Evolutionary conservation across 2,797 vertebrate species (phyloP), one percentile per base, ranked within the genome.

Genomic region (Hydrocynus forskahlii): DNA sequence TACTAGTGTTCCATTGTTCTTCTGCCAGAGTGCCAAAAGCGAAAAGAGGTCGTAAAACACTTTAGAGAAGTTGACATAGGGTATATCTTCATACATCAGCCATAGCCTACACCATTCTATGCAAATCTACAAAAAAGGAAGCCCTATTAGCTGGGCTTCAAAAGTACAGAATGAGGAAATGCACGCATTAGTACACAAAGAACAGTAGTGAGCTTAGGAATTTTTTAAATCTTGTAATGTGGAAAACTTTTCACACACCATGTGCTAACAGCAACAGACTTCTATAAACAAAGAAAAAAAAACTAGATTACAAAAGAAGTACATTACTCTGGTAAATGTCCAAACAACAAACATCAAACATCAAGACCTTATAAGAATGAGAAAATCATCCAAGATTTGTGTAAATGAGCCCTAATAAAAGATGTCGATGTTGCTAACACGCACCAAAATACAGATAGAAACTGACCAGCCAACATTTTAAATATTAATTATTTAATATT

Each of bases 71-170:
- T 8, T 40, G n/a, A n/a, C 35, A 43, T 7, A 70, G 69, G 23
- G 9, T 43, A 69, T 25, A 35, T 63, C 62, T 67, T 66, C 38
- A 72, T n/a, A 55, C 16, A 19, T 72, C 45, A 29, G 7, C 50
- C 50, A 55, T 55, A 72, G 21, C 7, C 63, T 19, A 25, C 29
- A 25, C 17, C 69, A 71, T 54, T 71, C 69, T 72, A 72, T 72
- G 70, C 50, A 72, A 72, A 72, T 72, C 7, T n/a, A 38, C 8
- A 55, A 70, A 54, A 72, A 35, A 72, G 70, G 70, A 72, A 72
- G 50, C 16, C 17, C 2, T 71, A 17, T 29, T 55, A 55, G 70
- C 23, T 72, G 70, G 50, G 0, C 25, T 55, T 55, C 50, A 72
- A 35, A 72, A 72, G 16, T n/a, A 55, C 70, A 55, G 70, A 55